Conservation (phyloP, 2,888 invertebrate species). For the Plusia festucae region DNA sequence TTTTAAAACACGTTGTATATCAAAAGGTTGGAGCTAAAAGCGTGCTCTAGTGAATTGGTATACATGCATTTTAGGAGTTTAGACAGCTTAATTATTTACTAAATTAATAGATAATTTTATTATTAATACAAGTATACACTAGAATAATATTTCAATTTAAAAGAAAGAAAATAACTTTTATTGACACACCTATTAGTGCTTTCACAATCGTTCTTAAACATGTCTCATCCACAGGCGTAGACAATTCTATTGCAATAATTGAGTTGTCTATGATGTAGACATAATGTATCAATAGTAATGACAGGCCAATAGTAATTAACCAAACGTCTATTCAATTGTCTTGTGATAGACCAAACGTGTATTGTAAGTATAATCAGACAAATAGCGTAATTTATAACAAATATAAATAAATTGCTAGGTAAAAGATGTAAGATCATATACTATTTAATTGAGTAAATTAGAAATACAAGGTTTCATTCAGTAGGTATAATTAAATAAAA, state of each 20-base stretch:
- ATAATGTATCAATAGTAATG: conserved; percentile 2
- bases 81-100: no score
- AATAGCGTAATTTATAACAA: not conserved
- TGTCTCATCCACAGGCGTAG: not conserved
- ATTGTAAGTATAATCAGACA: not conserved
- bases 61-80: not conserved
- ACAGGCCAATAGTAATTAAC: not conserved
- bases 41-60: not conserved
- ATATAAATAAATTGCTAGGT: no score
- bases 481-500: no score
- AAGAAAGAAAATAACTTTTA: no score
- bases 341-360: not conserved
- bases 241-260: not conserved
- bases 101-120: no score
- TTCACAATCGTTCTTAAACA: not conserved
- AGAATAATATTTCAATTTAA: no score
- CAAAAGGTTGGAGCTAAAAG: not conserved
- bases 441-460: no score
- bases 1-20: no score
- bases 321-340: not conserved
- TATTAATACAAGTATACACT: no score
- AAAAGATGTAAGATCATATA: no score
- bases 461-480: no score
- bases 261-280: not conserved
- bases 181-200: no score